Conservation (phyloP, 2,797 vertebrate genomes). For the Chelonia mydas region DNA sequence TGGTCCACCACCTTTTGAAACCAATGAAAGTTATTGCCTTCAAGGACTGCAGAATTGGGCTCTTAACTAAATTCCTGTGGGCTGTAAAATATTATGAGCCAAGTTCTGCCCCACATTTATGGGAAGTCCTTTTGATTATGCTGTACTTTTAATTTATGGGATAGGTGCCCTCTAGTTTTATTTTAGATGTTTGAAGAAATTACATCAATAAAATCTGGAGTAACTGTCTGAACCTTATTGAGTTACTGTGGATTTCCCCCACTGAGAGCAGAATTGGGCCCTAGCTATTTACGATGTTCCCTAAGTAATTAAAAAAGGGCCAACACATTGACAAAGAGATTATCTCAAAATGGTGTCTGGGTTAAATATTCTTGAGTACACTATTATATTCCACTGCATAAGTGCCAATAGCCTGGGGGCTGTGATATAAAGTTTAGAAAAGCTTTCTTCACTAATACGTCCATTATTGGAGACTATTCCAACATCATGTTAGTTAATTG, state of each 20-base stretch:
- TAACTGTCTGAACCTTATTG: slow-evolving; percentile 44
- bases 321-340: not conserved
- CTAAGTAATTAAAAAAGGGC: slow-evolving; percentile 45
- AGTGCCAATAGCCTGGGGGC: not conserved
- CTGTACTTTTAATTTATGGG: not conserved
- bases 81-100: not conserved
- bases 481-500: not conserved
- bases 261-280: slow-evolving; percentile 63
- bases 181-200: slow-evolving; percentile 32
- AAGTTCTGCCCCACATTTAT: not conserved
- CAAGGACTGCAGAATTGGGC: not conserved
- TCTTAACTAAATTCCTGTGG: slow-evolving; percentile 27
- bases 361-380: not conserved
- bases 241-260: slow-evolving; percentile 58
- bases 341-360: not conserved
- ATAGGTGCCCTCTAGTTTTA: slow-evolving; percentile 32
- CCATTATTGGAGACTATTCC: not conserved
- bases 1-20: slow-evolving; percentile 6
- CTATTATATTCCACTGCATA: slow-evolving; percentile 6
- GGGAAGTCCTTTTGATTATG: not conserved
- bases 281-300: slow-evolving; percentile 41
- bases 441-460: slow-evolving; percentile 5
- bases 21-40: not conserved
- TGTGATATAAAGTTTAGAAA: not conserved
- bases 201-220: slow-evolving; percentile 49